A percentile compares a stretch with the other conserved stretches of the same genome.
These are phyloP conservation scores for Oncorhynchus clarkii DNA, from an alignment of 2,113 vertebrate genomes.

Conservation along the genomic window DNA sequence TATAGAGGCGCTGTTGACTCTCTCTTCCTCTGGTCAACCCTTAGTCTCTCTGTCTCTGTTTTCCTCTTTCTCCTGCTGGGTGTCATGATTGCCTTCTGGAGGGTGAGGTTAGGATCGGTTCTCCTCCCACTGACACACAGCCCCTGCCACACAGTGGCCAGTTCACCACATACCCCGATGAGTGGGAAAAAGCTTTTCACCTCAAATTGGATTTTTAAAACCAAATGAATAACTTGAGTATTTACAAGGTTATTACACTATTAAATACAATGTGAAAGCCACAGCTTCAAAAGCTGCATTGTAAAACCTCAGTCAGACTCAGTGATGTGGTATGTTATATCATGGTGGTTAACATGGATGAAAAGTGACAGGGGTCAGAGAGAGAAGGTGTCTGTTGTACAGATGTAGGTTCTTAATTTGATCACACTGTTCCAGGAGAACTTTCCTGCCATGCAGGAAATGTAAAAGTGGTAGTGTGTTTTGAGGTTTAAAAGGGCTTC, in stretches of 20 bases:
- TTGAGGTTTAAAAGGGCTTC: conserved; percentile 11
- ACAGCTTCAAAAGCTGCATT: background rate
- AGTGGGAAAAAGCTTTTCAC: background rate
- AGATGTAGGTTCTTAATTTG: background rate
- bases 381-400: conserved; percentile 67
- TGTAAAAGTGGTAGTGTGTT: conserved; percentile 25
- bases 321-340: conserved; percentile 19
- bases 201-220: background rate
- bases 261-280: background rate
- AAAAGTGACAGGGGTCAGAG: conserved; percentile 66
- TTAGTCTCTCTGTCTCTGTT: too few species aligned
- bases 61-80: too few species aligned
- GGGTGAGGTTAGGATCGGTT: too few species aligned
- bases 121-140: too few species aligned
- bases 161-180: background rate
- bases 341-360: conserved; percentile 57
- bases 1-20: background rate
- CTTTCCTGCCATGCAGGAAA: too few species aligned
- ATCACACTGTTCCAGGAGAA: too few species aligned
- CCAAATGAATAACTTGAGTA: background rate
- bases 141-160: too few species aligned
- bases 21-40: too few species aligned
- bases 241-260: background rate
- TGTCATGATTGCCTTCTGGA: too few species aligned
- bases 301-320: too few species aligned